A percentile compares a stretch with the other conserved stretches of the same genome.
Evolutionary conservation across 2,113 vertebrate species (phyloP).

Genomic region (Raja brachyura): DNA sequence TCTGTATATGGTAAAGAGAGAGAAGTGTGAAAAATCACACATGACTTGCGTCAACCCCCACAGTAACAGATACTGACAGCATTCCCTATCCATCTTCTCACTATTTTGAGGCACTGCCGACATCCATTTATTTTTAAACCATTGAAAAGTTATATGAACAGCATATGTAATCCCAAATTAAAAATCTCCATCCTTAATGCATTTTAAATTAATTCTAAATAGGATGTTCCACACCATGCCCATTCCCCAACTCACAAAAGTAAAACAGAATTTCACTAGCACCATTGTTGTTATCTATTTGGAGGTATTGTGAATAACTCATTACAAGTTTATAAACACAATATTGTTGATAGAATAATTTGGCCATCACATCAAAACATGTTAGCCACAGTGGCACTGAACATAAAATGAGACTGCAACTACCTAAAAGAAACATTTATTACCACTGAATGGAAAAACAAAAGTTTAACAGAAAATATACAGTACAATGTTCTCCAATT

Average conservation of each 20-base stretch:
- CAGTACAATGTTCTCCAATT: background rate
- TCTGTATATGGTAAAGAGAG: background rate
- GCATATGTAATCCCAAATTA: background rate
- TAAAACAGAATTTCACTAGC: background rate
- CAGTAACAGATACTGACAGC: background rate
- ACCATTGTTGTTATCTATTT: background rate
- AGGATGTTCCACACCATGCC: background rate
- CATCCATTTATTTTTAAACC: background rate
- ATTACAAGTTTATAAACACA: background rate
- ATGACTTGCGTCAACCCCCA: background rate
- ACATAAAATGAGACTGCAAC: background rate
- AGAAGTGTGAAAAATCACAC: background rate
- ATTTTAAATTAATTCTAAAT: background rate
- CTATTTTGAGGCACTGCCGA: background rate
- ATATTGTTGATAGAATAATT: background rate
- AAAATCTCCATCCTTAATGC: background rate
- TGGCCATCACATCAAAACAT: background rate
- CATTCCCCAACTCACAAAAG: background rate
- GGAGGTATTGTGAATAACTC: background rate
- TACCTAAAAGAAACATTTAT: background rate
- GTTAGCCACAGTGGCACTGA: background rate
- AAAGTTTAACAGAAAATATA: background rate
- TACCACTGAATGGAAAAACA: background rate
- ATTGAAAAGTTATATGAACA: background rate
- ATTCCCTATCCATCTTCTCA: background rate